Evolutionary conservation across 1,140 invertebrate species (phyloP), one percentile per base, ranked within the genome.

Genomic region (Diorhabda carinulata): DNA sequence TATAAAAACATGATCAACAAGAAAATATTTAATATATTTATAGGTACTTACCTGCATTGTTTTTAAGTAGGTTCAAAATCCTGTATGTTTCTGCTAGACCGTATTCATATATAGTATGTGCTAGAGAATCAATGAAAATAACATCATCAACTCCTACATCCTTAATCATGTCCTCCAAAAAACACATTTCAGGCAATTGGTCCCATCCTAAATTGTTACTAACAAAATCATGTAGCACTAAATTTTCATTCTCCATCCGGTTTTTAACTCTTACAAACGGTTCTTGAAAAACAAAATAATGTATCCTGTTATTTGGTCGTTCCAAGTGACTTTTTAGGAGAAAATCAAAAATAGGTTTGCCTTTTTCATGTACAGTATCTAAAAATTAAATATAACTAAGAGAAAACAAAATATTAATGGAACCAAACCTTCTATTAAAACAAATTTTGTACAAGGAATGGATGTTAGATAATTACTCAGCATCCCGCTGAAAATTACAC

Each of bases 51-150:
- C 71, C 74, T 74, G 70, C 72, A 65, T 76, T 72, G 59, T 69
- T 70, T 70, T 61, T 73, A 47, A 78, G 66, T 57, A 68, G 59
- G 61, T 76, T 73, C 6, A 80, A 66, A 10, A 74, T 57, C 58
- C 68, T 74, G 56, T 78, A 78, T 43, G 72, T 65, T 67, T 68
- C 60, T 57, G 61, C n/a, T 9, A 75, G 56, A 9, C 76, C 77
- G 69, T 74, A 76, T 45, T 69, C 69, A 57, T 74, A 74, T 59
- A 78, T 76, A 61, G 74, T 64, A 70, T 81, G 78, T 9, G 71
- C 68, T 62, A 81, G 64, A 10, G 80, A 80, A 69, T 81, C 78
- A 64, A 81, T 69, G 25, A 81, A 68, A 7, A 80, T 41, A 10
- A 80, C 64, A 52, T 66, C 71, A 57, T 67, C 72, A n/a, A 61